Base-by-base conservation (phyloP, 2,888 invertebrate genomes). In the Junonia oenone region DNA sequence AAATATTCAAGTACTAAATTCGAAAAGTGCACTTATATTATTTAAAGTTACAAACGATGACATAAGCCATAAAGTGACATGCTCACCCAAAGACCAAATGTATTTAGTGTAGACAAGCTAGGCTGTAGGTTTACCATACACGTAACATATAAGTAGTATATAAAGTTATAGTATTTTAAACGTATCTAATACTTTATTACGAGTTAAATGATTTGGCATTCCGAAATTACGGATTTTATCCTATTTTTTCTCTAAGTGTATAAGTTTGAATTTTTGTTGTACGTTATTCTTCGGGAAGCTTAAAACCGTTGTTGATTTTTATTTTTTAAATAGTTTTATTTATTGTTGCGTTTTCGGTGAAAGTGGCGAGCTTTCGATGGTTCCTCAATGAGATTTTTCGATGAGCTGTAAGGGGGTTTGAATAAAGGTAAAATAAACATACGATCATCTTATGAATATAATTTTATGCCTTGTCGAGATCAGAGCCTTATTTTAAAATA, bases 61-160 rank as follows among this genome's bases (percentile, higher is more conserved):
- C 78, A 80, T 76, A 83, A 76, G 86, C 88, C 88, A 88, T 88
- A 85, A 79, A 73, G 81, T 86, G 78, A 87, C 83, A 86, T 78
- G 87, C 86, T 87, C 88, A 88, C 84, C 88, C 87, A 88, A 89
- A 90, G 89, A 90, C 89, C 89, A 89, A 88, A 85, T 85, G 82
- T 85, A 79, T 80, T 80, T 87, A 88, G 83, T 76, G 73, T 86
- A 87, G 76, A 75, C 65, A 82, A 72, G 81, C 82, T 89, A 89
- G 84, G 73, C 71, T 78, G 72, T 88, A 86, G 83, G 74, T 76
- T 59, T 61, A 78, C 76, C 77, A 69, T 80, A 71, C 75, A 61
- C 65, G 66, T 79, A 77, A 74, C 66, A 73, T 69, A 64, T 79
- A 80, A 78, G 78, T 76, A 78, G 78, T 76, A 75, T 80, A 76